phyloP scores from a whole-genome alignment of 1,140 invertebrate species.

The Zaprionus lachaisei region DNA sequence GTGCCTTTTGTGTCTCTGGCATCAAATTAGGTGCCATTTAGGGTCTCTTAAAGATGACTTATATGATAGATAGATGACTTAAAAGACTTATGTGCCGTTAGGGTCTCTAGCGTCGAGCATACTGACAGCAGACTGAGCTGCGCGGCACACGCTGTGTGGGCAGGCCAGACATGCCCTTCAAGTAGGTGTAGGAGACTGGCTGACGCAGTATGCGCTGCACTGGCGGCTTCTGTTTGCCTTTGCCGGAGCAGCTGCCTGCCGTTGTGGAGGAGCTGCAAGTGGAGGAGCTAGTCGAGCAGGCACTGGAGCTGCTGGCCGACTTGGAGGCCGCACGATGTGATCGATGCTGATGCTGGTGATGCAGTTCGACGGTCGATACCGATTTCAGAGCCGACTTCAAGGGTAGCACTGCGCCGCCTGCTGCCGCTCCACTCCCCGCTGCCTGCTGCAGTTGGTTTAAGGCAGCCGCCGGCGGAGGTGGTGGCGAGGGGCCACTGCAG shows the following conservation, averaged over 20 bases:
- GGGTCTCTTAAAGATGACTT: no score
- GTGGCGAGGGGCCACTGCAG: slow-evolving; percentile 86
- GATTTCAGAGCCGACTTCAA: slow-evolving; percentile 79
- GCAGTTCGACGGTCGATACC: slow-evolving; percentile 67
- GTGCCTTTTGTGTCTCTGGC: no score
- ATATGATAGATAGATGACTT: no score
- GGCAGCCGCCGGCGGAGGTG: slow-evolving; percentile 54
- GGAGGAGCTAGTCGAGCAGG: slow-evolving; percentile 33
- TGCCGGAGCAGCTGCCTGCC: slow-evolving; percentile 36
- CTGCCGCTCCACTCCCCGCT: not conserved
- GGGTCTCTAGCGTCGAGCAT: slow-evolving; percentile 72
- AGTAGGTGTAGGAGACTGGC: slow-evolving; percentile 91
- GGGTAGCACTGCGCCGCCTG: slow-evolving; percentile 41
- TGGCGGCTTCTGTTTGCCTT: slow-evolving; percentile 86
- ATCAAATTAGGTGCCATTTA: no score
- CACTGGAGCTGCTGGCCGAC: slow-evolving; percentile 39
- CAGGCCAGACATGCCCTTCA: slow-evolving; percentile 90
- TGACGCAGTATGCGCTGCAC: slow-evolving; percentile 88
- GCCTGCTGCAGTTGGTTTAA: not conserved
- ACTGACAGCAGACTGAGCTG: slow-evolving; percentile 83
- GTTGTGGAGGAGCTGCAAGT: slow-evolving; percentile 35
- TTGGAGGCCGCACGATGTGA: slow-evolving; percentile 37
- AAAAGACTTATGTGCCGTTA: no score
- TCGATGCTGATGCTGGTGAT: slow-evolving; percentile 58
- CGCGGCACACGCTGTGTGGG: slow-evolving; percentile 91